Conservation (phyloP, 2,888 invertebrate species). For the Himalopsyche anomala region DNA sequence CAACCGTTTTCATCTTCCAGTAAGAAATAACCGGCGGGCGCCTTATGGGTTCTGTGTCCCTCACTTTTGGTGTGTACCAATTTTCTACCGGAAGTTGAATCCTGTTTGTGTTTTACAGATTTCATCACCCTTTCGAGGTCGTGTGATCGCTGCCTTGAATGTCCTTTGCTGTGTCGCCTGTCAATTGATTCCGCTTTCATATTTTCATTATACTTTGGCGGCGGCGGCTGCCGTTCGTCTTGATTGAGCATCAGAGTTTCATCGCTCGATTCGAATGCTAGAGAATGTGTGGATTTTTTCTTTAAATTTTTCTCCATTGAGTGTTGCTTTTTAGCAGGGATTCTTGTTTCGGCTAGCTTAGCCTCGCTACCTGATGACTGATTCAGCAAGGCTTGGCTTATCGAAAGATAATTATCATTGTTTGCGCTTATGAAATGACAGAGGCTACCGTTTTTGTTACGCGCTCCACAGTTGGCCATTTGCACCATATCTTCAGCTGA, state of each 20-base stretch:
- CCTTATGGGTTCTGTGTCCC: conserved; percentile 53
- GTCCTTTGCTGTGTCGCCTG: conserved; percentile 44
- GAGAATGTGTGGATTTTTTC: conserved; percentile 61
- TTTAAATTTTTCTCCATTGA: conserved; percentile 53
- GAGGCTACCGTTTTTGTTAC: conserved; percentile 72
- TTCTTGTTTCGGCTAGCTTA: conserved; percentile 51
- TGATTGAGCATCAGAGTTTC: conserved; percentile 56
- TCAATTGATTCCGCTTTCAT: conserved; percentile 53
- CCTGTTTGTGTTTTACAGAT: conserved; percentile 54
- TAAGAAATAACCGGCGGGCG: conserved; percentile 57
- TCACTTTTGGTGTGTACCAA: conserved; percentile 60
- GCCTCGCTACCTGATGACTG: conserved; percentile 62
- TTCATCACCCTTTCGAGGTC: conserved; percentile 51
- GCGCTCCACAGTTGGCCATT: conserved; percentile 73
- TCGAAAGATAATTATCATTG: conserved; percentile 60
- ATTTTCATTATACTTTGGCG: conserved; percentile 47
- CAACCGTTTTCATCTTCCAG: conserved; percentile 60
- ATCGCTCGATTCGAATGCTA: conserved; percentile 63
- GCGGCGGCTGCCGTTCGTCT: conserved; percentile 47
- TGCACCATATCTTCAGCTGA: conserved; percentile 75
- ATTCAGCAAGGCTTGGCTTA: conserved; percentile 62
- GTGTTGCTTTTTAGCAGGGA: conserved; percentile 46
- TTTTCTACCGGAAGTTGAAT: conserved; percentile 53
- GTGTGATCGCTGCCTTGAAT: conserved; percentile 55
- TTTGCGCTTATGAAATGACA: conserved; percentile 70